Conservation (phyloP, 1,140 invertebrate species). For the Helicoverpa armigera region DNA sequence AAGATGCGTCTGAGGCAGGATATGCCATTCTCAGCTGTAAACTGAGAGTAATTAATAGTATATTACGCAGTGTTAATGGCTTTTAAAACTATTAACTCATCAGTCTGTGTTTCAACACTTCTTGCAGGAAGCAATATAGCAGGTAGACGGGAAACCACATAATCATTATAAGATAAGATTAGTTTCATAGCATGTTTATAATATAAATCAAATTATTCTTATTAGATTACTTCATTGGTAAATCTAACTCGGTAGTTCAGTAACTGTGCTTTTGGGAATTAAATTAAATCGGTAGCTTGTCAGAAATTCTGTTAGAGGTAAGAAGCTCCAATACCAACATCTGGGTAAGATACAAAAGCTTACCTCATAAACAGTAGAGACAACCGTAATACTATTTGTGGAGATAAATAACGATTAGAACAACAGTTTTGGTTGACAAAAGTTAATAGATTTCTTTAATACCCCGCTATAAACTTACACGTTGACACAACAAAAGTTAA, state of each 20-base stretch:
- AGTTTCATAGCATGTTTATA: no score
- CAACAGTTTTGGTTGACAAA: neutral
- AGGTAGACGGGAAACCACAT: neutral
- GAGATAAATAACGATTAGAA: neutral
- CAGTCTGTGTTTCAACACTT: no score
- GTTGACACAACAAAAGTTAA: slow-evolving; percentile 18
- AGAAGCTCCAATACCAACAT: no score
- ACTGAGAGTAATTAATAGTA: neutral
- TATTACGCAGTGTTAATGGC: neutral
- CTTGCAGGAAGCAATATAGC: neutral
- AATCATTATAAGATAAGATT: neutral
- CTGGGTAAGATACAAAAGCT: no score
- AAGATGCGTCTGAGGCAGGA: neutral
- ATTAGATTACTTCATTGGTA: no score
- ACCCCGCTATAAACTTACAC: slow-evolving; percentile 17
- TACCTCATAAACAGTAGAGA: neutral
- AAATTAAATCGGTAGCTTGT: no score
- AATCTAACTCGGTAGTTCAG: no score
- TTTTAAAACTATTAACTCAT: neutral
- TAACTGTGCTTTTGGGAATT: no score
- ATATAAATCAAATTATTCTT: no score
- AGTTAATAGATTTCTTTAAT: slow-evolving; percentile 5
- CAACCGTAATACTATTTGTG: neutral
- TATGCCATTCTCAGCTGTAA: neutral
- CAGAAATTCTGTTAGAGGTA: no score